These are phyloP conservation scores for Hyalella azteca DNA, from an alignment of 2,888 invertebrate genomes.

Conservation along the genomic window DNA sequence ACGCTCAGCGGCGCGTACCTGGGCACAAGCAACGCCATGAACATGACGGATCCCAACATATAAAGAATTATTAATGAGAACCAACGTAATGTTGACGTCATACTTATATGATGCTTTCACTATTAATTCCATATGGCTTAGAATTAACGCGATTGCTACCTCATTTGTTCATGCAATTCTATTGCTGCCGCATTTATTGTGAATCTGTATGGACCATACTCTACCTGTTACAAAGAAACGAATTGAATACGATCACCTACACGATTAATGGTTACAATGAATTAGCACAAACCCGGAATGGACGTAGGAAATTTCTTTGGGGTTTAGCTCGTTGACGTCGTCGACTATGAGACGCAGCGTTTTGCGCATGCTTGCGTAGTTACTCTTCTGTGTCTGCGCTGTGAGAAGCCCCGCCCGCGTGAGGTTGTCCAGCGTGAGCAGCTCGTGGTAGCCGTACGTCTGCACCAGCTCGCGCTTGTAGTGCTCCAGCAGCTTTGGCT, in stretches of 20 bases:
- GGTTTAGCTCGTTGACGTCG: slow-evolving; percentile 81
- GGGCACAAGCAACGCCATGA: slow-evolving; percentile 11
- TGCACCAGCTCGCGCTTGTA: slow-evolving; percentile 78
- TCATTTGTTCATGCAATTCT: no score
- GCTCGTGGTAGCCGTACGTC: slow-evolving; percentile 78
- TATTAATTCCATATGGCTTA: no score
- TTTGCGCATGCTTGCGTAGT: slow-evolving; percentile 64
- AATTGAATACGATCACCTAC: no score
- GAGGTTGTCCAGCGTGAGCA: slow-evolving; percentile 81
- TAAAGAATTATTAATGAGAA: no score
- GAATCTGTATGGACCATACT: no score
- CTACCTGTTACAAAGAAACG: no score
- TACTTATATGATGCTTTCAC: no score
- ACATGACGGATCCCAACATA: no score
- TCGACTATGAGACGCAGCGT: slow-evolving; percentile 76
- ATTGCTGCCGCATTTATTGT: no score
- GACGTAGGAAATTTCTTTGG: slow-evolving; percentile 87
- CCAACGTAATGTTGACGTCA: no score
- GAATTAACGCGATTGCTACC: no score
- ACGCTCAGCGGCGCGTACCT: slow-evolving; percentile 89
- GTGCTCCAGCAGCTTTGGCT: slow-evolving; percentile 80
- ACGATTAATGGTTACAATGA: no score
- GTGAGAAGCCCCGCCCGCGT: slow-evolving; percentile 85
- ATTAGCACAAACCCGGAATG: slow-evolving; percentile 74
- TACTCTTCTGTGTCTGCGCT: slow-evolving; percentile 69